Evolutionary conservation across 2,888 invertebrate genomes (phyloP), one percentile per base, ranked within the genome.

Genomic region (Volucella inanis): DNA sequence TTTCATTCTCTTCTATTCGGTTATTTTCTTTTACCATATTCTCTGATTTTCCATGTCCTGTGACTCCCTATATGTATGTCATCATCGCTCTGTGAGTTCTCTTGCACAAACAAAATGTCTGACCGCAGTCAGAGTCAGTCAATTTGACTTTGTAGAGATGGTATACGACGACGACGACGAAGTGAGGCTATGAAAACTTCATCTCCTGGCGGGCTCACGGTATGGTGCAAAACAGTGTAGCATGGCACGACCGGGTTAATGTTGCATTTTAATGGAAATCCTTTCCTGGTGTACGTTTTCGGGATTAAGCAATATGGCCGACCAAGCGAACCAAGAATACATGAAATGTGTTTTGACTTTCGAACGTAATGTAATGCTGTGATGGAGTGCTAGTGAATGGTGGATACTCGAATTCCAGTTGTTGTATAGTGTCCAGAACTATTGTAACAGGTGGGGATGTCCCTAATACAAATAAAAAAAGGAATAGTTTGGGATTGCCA

Each of bases 71-170:
- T 45, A 12, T 50, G 18, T 22, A 22, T 14, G n/a, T 1, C 50
- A 45, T 9, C 6, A 18, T 12, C 39, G 6, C 47, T 18, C 61
- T 39, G 22, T 12, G 11, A 49, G 54, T 59, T 70, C 55, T 18
- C 18, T 50, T 72, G 67, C 59, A 75, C 71, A 85, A 85, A 85
- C 84, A 76, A 31, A 85, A 76, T 76, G 76, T 81, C 75, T 75
- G 61, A 85, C 85, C 85, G 77, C 85, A 85, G 76, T 85, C 80
- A 85, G 76, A 85, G 85, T 85, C 81, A 85, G 85, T 85, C 85
- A 81, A 81, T 81, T 85, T 81, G 81, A 81, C 85, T 81, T 81
- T 81, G 71, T 67, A 62, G 31, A 31, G 71, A 84, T 70, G 76
- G 81, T 85, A 71, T 72, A 76, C 72, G 72, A 81, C 6, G 31